Percentiles rank a stretch among this genome's conserved stretches.
Conservation (phyloP, 1,140 invertebrate genomes). For the Aphaenogaster ashmeadi region DNA sequence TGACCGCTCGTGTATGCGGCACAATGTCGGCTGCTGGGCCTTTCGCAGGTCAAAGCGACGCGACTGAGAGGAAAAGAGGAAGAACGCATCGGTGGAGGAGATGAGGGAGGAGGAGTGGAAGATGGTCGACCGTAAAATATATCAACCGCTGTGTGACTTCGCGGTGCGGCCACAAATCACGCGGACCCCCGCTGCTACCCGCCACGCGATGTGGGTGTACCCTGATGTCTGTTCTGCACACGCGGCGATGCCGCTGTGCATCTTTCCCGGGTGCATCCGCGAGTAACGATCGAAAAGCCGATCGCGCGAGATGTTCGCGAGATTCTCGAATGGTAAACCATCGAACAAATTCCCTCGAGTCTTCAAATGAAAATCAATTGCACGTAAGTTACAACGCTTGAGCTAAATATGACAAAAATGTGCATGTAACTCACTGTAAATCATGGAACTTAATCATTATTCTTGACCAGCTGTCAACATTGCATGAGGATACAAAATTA, state of each 20-base stretch:
- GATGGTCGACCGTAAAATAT: constrained; percentile 86
- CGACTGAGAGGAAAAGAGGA: constrained; percentile 17
- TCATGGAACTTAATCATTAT: not conserved
- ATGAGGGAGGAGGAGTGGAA: constrained; percentile 64
- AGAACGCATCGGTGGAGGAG: constrained; percentile 36
- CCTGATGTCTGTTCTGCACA: constrained; percentile 72
- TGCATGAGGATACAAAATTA: not conserved
- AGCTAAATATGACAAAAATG: not conserved
- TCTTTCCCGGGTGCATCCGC: constrained; percentile 51
- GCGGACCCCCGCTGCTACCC: constrained; percentile 85
- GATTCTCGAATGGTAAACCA: no score
- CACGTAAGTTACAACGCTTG: not conserved
- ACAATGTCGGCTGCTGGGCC: constrained; percentile 82
- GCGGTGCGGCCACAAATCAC: constrained; percentile 87
- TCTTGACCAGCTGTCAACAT: not conserved
- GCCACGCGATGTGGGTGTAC: constrained; percentile 84
- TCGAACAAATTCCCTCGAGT: not conserved
- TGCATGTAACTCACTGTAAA: not conserved
- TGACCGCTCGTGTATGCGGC: constrained; percentile 83
- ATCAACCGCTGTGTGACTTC: constrained; percentile 87
- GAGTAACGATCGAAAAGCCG: constrained; percentile 17
- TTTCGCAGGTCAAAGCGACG: constrained; percentile 73
- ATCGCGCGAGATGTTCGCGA: not conserved
- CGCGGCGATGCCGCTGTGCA: constrained; percentile 53
- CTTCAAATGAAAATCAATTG: constrained; percentile 8